phyloP scores from a whole-genome alignment of 2,888 invertebrate species.

The Adineta ricciae region DNA sequence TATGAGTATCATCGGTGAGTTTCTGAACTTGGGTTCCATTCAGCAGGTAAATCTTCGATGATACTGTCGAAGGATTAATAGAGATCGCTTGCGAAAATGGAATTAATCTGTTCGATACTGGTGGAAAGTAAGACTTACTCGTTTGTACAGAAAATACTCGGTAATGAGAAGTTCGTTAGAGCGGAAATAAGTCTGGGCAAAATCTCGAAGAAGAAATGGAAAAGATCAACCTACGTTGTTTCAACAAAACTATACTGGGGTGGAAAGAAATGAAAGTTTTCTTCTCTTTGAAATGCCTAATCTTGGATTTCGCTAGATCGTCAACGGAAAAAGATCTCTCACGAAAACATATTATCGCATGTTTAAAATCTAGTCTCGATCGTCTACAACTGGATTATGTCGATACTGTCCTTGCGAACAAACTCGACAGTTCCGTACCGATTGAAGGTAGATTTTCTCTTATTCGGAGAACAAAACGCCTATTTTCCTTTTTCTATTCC shows the following conservation, averaged over 20 bases:
- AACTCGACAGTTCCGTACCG: constrained; percentile 88
- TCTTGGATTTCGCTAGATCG: too few relatives aligned
- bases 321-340: constrained; percentile 81
- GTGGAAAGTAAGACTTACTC: constrained; percentile 56
- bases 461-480: neutral
- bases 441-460: constrained; percentile 71
- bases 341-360: constrained; percentile 89
- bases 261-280: constrained; percentile 49
- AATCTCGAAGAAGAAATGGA: constrained; percentile 77
- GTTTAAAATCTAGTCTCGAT: constrained; percentile 63
- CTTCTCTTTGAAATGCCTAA: too few relatives aligned
- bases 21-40: constrained; percentile 85
- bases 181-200: constrained; percentile 75
- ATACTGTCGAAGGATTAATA: constrained; percentile 74
- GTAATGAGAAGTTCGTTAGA: too few relatives aligned
- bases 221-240: constrained; percentile 64
- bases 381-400: constrained; percentile 84
- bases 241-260: constrained; percentile 68
- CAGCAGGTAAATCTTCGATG: constrained; percentile 54
- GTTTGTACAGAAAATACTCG: too few relatives aligned
- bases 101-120: constrained; percentile 87
- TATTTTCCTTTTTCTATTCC: constrained; percentile 34
- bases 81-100: constrained; percentile 86
- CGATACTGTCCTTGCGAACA: constrained; percentile 86
- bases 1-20: constrained; percentile 83